Percentiles rank a stretch among this genome's conserved stretches.
Evolutionary conservation across 35 echinoderm and acorn worm species (phyloP).

Genomic region (Ophiothrix spiculata): DNA sequence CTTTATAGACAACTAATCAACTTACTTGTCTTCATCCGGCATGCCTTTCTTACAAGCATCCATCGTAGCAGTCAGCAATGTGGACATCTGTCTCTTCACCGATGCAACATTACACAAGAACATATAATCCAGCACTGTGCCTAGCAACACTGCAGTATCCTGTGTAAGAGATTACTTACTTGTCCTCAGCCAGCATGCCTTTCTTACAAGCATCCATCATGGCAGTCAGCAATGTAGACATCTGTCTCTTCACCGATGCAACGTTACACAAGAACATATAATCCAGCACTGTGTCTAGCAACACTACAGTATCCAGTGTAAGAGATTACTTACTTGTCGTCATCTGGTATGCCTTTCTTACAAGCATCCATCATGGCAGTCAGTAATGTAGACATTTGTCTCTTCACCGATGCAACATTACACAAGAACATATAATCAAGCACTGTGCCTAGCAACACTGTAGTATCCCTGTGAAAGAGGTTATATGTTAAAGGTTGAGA

Average conservation of each 20-base stretch:
- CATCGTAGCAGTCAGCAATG: slow-evolving; percentile 61
- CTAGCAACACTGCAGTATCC: slow-evolving; percentile 42
- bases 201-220: slow-evolving; percentile 72
- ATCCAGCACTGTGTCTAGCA: slow-evolving; percentile 47
- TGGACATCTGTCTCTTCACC: slow-evolving; percentile 42
- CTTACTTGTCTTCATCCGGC: no score
- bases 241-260: slow-evolving; percentile 28
- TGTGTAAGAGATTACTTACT: no score
- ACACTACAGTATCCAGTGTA: slow-evolving; percentile 40
- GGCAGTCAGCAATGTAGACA: slow-evolving; percentile 46
- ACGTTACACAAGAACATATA: slow-evolving; percentile 53
- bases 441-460: slow-evolving; percentile 35
- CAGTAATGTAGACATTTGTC: slow-evolving; percentile 45
- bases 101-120: slow-evolving; percentile 40
- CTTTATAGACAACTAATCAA: no score
- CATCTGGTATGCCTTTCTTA: slow-evolving; percentile 22
- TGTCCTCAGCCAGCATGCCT: slow-evolving; percentile 9
- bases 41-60: slow-evolving; percentile 54
- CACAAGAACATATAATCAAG: slow-evolving; percentile 55
- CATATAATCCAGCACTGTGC: slow-evolving; percentile 47
- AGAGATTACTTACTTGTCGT: no score
- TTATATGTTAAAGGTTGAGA: no score
- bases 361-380: slow-evolving; percentile 72
- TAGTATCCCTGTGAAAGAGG: slow-evolving; percentile 35
- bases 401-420: slow-evolving; percentile 33